Evolutionary conservation across 2,888 invertebrate species (phyloP).

Genomic region (Gymnocheta viridis): DNA sequence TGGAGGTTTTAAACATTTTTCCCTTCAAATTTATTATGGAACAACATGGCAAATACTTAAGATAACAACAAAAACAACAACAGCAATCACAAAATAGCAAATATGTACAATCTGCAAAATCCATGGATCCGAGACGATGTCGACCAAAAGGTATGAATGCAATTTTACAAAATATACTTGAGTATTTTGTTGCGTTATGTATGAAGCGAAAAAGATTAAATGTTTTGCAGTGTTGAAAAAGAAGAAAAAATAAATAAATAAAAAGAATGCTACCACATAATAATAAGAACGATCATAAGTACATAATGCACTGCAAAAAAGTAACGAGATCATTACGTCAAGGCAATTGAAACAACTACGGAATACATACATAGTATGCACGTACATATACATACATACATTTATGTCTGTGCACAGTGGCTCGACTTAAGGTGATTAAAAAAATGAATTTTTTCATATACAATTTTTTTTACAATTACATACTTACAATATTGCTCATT

Average conservation of each 20-base stretch:
- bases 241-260: background rate
- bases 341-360: slow-evolving; percentile 47
- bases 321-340: slow-evolving; percentile 64
- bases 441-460: background rate
- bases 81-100: slow-evolving; percentile 2
- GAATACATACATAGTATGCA: too few species aligned
- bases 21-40: slow-evolving; percentile 63
- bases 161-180: background rate
- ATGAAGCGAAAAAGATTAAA: slow-evolving; percentile 53
- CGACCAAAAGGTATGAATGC: background rate
- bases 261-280: slow-evolving; percentile 51
- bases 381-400: background rate
- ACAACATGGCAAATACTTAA: slow-evolving; percentile 61
- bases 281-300: slow-evolving; percentile 52
- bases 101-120: slow-evolving; percentile 38
- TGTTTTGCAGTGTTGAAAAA: slow-evolving; percentile 35
- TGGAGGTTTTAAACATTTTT: slow-evolving; percentile 46
- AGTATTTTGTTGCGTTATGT: slow-evolving; percentile 20
- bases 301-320: slow-evolving; percentile 5
- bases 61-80: slow-evolving; percentile 44
- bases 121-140: slow-evolving; percentile 35
- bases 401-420: slow-evolving; percentile 29
- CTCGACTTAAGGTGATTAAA: background rate
- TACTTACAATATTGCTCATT: too few species aligned
- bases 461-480: background rate